Percentiles rank a stretch among this genome's conserved stretches.
Evolutionary conservation across 1,140 invertebrate genomes (phyloP).

Genomic region (Chrysopa pallens): DNA sequence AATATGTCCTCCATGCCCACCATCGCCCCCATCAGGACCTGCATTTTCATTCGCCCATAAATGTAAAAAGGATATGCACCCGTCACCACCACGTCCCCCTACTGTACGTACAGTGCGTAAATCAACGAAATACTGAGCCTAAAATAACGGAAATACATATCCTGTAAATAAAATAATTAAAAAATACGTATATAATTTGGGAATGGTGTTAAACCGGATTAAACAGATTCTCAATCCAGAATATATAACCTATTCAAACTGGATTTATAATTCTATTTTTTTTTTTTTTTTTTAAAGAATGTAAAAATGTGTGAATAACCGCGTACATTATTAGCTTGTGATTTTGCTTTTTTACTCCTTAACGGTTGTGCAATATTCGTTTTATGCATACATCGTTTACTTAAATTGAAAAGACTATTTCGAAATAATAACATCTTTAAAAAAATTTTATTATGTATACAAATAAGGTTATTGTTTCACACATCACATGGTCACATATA

Average conservation of each 20-base stretch:
- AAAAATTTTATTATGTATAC: too few species aligned
- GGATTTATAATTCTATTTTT: neutral
- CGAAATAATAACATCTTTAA: too few species aligned
- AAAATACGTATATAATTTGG: neutral
- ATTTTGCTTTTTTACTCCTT: slow-evolving; percentile 31
- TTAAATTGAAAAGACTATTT: too few species aligned
- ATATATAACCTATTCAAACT: neutral
- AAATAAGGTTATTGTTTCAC: too few species aligned
- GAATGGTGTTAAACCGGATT: neutral
- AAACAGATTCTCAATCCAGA: slow-evolving; percentile 2
- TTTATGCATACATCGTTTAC: too few species aligned
- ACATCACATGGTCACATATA: too few species aligned
- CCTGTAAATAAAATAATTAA: neutral
- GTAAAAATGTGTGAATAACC: slow-evolving; percentile 5
- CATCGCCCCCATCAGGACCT: slow-evolving; percentile 93
- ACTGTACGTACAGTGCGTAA: slow-evolving; percentile 37
- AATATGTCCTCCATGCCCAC: slow-evolving; percentile 93
- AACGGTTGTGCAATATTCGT: slow-evolving; percentile 18
- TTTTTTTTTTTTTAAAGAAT: too few species aligned
- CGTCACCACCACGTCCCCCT: slow-evolving; percentile 86
- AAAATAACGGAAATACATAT: slow-evolving; percentile 1
- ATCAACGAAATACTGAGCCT: slow-evolving; percentile 49
- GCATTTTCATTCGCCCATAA: slow-evolving; percentile 65
- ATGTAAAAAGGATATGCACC: slow-evolving; percentile 68
- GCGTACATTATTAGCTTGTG: slow-evolving; percentile 19